Percentiles rank a stretch among this genome's conserved stretches.
These are phyloP conservation scores for Hippopotamus amphibius DNA, from an alignment of 2,113 vertebrate species.

Conservation along the genomic window DNA sequence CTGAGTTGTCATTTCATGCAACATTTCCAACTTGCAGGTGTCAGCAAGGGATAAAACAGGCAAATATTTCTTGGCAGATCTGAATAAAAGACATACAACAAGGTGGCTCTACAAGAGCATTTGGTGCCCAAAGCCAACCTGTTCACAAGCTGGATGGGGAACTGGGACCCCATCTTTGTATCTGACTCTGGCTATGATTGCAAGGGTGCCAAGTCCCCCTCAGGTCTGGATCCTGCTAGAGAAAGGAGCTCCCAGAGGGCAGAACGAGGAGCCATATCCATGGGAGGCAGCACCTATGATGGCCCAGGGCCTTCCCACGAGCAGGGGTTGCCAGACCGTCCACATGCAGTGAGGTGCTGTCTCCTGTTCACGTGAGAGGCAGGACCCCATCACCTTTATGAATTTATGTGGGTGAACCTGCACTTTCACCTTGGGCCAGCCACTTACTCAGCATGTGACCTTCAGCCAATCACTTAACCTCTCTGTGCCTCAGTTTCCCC, in stretches of 20 bases:
- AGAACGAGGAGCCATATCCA: background rate
- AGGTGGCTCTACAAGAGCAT: background rate
- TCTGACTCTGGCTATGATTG: background rate
- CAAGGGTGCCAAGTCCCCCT: background rate
- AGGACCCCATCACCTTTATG: rapidly evolving
- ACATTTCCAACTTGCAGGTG: background rate
- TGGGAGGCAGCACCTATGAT: background rate
- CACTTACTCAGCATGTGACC: background rate
- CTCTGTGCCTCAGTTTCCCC: background rate
- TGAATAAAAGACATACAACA: background rate
- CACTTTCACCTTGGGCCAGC: background rate
- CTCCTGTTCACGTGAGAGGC: background rate
- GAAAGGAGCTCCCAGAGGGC: background rate
- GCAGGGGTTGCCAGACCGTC: rapidly evolving
- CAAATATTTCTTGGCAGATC: background rate
- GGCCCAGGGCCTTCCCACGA: background rate
- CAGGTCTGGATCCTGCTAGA: background rate
- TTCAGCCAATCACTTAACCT: background rate
- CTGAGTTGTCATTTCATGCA: background rate
- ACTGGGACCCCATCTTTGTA: background rate
- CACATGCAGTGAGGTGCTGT: rapidly evolving
- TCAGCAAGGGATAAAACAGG: background rate
- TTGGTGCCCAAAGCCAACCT: background rate
- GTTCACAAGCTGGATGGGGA: background rate
- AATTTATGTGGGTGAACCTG: background rate